Evolutionary conservation across 2,888 invertebrate genomes (phyloP), one percentile per base, ranked within the genome.

Genomic region (Watsonalla binaria): DNA sequence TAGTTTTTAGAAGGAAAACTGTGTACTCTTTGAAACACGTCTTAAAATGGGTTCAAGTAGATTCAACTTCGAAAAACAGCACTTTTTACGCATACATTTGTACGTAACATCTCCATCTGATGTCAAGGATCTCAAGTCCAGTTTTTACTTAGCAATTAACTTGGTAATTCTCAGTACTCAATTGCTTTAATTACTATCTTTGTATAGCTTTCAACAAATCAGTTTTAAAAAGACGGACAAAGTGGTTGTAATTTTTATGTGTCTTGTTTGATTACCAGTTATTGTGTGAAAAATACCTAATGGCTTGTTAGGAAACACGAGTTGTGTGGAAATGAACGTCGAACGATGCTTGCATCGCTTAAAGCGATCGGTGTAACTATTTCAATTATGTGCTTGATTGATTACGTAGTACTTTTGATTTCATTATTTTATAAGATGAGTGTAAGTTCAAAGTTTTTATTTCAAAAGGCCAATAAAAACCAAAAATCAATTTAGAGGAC

Each of bases 171-270:
- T 51, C 45, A 59, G 60, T 52, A 60, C 60, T 68, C 70, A 70
- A 70, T 70, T 67, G 60, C 62, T 62, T 24, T 72, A 65, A 69
- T 72, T 61, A 63, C 52, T 52, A 56, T 59, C 54, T 53, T 52
- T 49, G 52, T 54, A 58, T 42, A 55, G 46, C 51, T 58, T 62
- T 62, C 54, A 64, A 65, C 60, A 55, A 62, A 66, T 68, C 61
- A 65, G 58, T 62, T 60, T 42, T 6, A 37, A 56, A 50, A 46
- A n/a, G 15, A 50, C 48, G 47, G 39, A 49, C 34, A 53, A 49
- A 13, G 37, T 45, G 51, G 9, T 46, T 9, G 49, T 37, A 51
- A 47, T 55, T 53, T 51, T 46, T 46, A 47, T 57, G 58, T 59
- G 58, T 64, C 62, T 56, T 59, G 56, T 61, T 53, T 53, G 49